Percentiles rank a stretch among this genome's conserved stretches.
Conservation (phyloP, 2,888 invertebrate species). For the Diogma glabrata region DNA sequence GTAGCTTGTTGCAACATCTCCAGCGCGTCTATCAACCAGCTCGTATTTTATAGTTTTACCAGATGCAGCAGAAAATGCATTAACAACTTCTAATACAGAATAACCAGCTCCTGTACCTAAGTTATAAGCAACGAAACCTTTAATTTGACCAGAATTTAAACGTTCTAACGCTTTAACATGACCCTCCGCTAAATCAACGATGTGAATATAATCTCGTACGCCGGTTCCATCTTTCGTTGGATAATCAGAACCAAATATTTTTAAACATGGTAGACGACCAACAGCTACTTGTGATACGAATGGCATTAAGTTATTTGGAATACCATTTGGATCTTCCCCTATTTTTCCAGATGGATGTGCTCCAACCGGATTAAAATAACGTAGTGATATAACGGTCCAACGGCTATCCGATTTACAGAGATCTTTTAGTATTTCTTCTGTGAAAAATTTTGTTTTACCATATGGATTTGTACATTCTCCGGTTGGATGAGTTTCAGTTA, state of each 20-base stretch:
- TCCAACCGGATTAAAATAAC: slow-evolving; percentile 95
- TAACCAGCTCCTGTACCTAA: slow-evolving; percentile 69
- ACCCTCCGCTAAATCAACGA: slow-evolving; percentile 76
- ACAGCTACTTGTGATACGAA: slow-evolving; percentile 86
- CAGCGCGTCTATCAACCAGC: slow-evolving; percentile 47
- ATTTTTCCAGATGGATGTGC: slow-evolving; percentile 81
- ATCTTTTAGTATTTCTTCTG: slow-evolving; percentile 88
- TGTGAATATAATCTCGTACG: slow-evolving; percentile 74
- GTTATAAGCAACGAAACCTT: slow-evolving; percentile 68
- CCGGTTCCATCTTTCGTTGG: slow-evolving; percentile 82
- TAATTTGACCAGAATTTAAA: slow-evolving; percentile 44
- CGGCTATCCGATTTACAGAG: slow-evolving; percentile 66
- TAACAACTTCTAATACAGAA: slow-evolving; percentile 77
- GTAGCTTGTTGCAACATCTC: slow-evolving; percentile 77
- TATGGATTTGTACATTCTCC: slow-evolving; percentile 89
- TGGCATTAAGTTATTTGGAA: slow-evolving; percentile 92
- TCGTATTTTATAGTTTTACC: slow-evolving; percentile 9
- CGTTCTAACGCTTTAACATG: slow-evolving; percentile 74
- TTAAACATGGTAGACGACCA: slow-evolving; percentile 59
- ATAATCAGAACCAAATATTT: slow-evolving; percentile 81
- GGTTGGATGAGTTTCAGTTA: slow-evolving; percentile 73
- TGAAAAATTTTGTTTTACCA: slow-evolving; percentile 86
- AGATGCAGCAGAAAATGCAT: slow-evolving; percentile 52
- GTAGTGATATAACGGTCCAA: slow-evolving; percentile 68
- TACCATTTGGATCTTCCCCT: slow-evolving; percentile 85